These are phyloP conservation scores for Archilochus colubris DNA, from an alignment of 2,113 vertebrate genomes.

Conservation along the genomic window DNA sequence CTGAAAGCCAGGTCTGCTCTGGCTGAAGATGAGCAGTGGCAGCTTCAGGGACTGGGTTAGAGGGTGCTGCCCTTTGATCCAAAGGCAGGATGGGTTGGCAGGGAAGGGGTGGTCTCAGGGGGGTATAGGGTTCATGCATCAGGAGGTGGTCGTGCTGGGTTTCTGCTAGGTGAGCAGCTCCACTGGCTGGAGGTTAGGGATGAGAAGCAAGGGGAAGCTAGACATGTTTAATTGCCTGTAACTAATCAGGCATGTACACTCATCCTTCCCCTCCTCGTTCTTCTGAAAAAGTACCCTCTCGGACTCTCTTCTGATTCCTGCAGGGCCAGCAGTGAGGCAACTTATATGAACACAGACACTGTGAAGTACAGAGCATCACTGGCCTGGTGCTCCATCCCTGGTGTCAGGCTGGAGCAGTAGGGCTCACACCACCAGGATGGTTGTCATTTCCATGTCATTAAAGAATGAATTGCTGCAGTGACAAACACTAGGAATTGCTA, in stretches of 20 bases:
- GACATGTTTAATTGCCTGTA: conserved; percentile 60
- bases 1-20: background rate
- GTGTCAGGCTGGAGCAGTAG: background rate
- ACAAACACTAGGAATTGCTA: background rate
- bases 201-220: conserved; percentile 59
- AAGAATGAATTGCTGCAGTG: background rate
- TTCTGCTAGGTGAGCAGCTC: conserved; percentile 9
- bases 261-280: conserved; percentile 45
- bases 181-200: conserved; percentile 56
- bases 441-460: background rate
- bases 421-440: background rate
- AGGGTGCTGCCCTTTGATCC: background rate
- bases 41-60: background rate
- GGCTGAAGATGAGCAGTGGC: background rate
- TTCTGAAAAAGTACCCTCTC: conserved; percentile 5
- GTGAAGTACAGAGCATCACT: background rate
- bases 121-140: background rate
- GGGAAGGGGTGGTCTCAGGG: too few species aligned
- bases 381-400: background rate
- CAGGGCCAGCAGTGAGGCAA: background rate
- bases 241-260: conserved; percentile 62
- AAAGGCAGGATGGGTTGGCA: background rate
- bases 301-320: background rate
- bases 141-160: background rate
- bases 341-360: rapidly evolving